Evolutionary conservation across 2,113 vertebrate species (phyloP).

Genomic region (Tupaia tana): DNA sequence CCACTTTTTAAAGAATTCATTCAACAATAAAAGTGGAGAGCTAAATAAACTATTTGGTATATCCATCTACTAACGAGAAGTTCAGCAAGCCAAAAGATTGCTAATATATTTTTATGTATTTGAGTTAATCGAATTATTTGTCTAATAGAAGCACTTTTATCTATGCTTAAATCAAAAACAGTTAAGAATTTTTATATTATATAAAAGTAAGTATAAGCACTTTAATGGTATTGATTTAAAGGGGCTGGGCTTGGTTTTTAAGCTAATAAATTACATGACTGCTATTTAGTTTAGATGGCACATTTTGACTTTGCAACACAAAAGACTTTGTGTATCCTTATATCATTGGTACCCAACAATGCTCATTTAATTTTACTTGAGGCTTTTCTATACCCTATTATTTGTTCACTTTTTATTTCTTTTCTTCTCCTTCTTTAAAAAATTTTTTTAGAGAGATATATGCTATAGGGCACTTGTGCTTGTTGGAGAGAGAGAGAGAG

Average conservation of each 20-base stretch:
- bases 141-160: neutral
- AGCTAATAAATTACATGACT: neutral
- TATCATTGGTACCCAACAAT: neutral
- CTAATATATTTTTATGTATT: neutral
- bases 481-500: no score
- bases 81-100: neutral
- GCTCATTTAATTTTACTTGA: slow-evolving; percentile 71
- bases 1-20: slow-evolving; percentile 9
- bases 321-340: slow-evolving; percentile 37
- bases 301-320: slow-evolving; percentile 46
- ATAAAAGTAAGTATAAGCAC: neutral
- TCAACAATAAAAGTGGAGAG: neutral
- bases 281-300: slow-evolving; percentile 18
- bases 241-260: neutral
- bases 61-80: neutral
- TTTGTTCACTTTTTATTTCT: slow-evolving; percentile 62
- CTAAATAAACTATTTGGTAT: neutral
- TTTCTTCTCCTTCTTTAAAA: no score
- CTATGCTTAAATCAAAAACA: slow-evolving; percentile 18
- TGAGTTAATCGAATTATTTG: neutral
- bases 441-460: no score
- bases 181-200: neutral
- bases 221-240: slow-evolving; percentile 22
- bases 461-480: no score
- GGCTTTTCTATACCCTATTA: slow-evolving; percentile 68